Evolutionary conservation across 1,140 invertebrate genomes (phyloP), one percentile per base, ranked within the genome.

Genomic region (Cyclargus thomasi): DNA sequence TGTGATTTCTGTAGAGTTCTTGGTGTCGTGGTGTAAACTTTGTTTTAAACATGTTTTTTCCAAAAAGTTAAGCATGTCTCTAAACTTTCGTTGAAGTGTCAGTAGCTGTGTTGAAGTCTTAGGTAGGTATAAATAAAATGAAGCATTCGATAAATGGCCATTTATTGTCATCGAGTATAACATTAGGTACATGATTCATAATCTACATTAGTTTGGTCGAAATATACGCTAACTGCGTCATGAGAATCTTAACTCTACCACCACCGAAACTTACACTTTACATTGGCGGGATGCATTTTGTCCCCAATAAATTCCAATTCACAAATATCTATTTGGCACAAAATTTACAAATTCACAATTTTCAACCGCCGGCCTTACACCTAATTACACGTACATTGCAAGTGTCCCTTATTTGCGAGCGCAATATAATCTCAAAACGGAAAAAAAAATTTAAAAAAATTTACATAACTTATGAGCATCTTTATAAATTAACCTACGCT

Each of bases 141-240:
- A 47, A 14, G 8, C 47, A 21, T 55, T 23, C 22, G 39, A 70
- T 68, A 77, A 80, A 86, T 86, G 77, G 78, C 78, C 79, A 82
- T 84, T 87, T 80, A 81, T 79, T 80, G 82, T 78, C 73, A 82
- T 78, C 68, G 63, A 75, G 69, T 78, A 68, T 74, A 67, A 73
- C 67, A 77, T 77, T 75, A 66, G 64, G 64, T 66, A 83, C 70
- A 82, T 76, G 68, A 80, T 77, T 81, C 70, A 82, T 81, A 80
- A 76, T 81, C 78, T 90, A 88, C 73, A 87, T 90, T 90, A 90
- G 83, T 84, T 87, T 87, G 81, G 82, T 90, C 78, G 75, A 79
- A 80, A 71, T 76, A 74, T 77, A 80, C 82, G 79, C 83, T 87
- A 86, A 89, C 84, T 88, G 83, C 82, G 81, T 70, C 72, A 59